A percentile compares a stretch with the other conserved stretches of the same genome.
phyloP scores from a whole-genome alignment of 1,140 invertebrate genomes.

The Centruroides sculpturatus region DNA sequence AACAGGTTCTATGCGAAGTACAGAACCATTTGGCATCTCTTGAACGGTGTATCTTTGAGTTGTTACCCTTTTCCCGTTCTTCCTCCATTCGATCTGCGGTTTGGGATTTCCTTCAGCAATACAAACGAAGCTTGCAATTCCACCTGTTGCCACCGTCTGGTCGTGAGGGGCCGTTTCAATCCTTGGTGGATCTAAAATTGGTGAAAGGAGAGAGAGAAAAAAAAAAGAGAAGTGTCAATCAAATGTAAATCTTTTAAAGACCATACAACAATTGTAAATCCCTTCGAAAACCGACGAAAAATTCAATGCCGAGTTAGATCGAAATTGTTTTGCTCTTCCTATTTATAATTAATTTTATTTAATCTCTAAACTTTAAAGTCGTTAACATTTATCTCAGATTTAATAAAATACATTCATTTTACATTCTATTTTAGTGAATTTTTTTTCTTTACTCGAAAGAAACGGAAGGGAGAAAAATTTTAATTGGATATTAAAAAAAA shows the following conservation, averaged over 20 bases:
- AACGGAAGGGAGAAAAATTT: background rate
- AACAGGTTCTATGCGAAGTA: conserved; percentile 84
- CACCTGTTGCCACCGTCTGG: conserved; percentile 70
- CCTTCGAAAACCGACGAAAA: background rate
- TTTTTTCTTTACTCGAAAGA: too few relatives aligned
- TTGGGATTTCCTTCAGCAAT: conserved; percentile 73
- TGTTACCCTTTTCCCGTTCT: conserved; percentile 28
- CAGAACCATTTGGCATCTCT: conserved; percentile 48
- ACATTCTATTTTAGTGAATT: too few relatives aligned
- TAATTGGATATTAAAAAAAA: too few relatives aligned
- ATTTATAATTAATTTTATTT: background rate
- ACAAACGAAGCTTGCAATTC: conserved; percentile 91
- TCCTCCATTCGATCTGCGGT: conserved; percentile 36
- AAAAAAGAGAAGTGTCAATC: conserved; percentile 2
- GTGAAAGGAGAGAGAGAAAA: conserved; percentile 13
- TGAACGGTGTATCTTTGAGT: conserved; percentile 30
- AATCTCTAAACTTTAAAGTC: too few relatives aligned
- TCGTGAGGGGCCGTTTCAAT: conserved; percentile 70
- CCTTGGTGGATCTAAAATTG: conserved; percentile 66
- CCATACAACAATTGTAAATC: background rate
- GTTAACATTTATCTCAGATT: too few relatives aligned
- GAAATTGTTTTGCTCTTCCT: background rate
- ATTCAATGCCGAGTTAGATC: background rate
- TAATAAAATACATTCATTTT: too few relatives aligned
- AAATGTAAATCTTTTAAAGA: background rate